Percentiles rank a stretch among this genome's conserved stretches.
phyloP scores from a whole-genome alignment of 2,797 vertebrate species.

The Cynopterus sphinx region DNA sequence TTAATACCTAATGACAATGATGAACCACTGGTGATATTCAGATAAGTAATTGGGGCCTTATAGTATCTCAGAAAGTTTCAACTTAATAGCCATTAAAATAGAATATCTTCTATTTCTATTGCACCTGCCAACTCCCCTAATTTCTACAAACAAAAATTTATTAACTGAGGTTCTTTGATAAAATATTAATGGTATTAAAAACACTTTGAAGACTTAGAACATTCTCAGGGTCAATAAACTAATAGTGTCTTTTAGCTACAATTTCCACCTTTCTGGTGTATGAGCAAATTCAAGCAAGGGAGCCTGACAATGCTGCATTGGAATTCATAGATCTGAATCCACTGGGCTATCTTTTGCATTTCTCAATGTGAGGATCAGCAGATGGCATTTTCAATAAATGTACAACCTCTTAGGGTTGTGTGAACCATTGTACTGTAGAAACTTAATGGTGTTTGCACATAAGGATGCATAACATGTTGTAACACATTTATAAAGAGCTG shows the following conservation, averaged over 20 bases:
- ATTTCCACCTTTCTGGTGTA: background rate
- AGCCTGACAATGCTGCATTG: background rate
- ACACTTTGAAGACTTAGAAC: slow-evolving; percentile 48
- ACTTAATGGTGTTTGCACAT: background rate
- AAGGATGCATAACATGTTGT: background rate
- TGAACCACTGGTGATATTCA: slow-evolving; percentile 58
- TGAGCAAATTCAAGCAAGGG: background rate
- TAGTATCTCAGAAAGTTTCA: slow-evolving; percentile 66
- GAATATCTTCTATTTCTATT: slow-evolving; percentile 60
- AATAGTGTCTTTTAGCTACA: background rate
- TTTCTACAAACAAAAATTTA: slow-evolving; percentile 65
- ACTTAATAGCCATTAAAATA: slow-evolving; percentile 65
- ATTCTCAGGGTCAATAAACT: background rate
- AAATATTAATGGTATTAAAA: slow-evolving; percentile 55
- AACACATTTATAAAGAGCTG: background rate
- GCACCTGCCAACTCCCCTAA: slow-evolving; percentile 69
- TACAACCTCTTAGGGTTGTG: background rate
- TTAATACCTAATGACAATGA: slow-evolving; percentile 73
- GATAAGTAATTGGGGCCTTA: slow-evolving; percentile 62
- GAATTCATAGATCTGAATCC: background rate
- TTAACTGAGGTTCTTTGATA: slow-evolving; percentile 65
- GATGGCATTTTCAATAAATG: slow-evolving; percentile 16
- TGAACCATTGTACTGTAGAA: background rate
- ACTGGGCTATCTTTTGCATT: background rate
- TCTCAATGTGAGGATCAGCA: background rate